Evolutionary conservation across 2,797 vertebrate genomes (phyloP), one percentile per base, ranked within the genome.

Genomic region (Argya squamiceps): DNA sequence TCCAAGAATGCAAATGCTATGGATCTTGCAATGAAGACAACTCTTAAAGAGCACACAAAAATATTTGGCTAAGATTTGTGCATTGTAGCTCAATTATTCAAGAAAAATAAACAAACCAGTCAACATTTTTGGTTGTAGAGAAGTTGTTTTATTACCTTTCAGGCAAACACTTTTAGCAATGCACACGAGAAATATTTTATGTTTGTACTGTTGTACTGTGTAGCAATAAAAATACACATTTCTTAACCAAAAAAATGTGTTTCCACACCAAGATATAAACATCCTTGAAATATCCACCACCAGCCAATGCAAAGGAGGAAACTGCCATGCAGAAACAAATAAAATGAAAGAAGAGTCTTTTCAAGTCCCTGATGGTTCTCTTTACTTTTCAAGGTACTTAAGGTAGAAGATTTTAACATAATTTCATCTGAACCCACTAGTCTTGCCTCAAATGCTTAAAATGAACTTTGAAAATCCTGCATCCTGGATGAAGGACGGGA

Each of bases 311-410:
- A 90, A 92, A 93, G 59, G 95, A 89, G 71, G 76, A 89, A 96
- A 96, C 92, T 89, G 90, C 95, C 96, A 96, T 97, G 97, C 97
- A 97, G 88, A 97, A 95, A 97, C 62, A 96, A 76, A 86, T 60
- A 88, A 91, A 96, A 92, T 27, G 75, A 88, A 93, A 84, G 39
- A 94, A 73, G 26, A 92, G 43, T 53, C 34, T 89, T 92, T 91
- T 91, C 77, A 93, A 92, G 36, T 29, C 43, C 79, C 89, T 89
- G 70, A 58, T 63, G 84, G 26, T 27, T 84, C 44, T 65, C 73
- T 59, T 63, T 83, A 56, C 27, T 92, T 96, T 92, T 85, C 63
- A 78, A 90, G 65, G 41, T 76, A 63, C 58, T 94, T 85, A 82
- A 88, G 64, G 56, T 37, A 73, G 44, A 89, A 78, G 24, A 49